Evolutionary conservation across 2,888 invertebrate genomes (phyloP), one percentile per base, ranked within the genome.

Genomic region (Alsophila aescularia): DNA sequence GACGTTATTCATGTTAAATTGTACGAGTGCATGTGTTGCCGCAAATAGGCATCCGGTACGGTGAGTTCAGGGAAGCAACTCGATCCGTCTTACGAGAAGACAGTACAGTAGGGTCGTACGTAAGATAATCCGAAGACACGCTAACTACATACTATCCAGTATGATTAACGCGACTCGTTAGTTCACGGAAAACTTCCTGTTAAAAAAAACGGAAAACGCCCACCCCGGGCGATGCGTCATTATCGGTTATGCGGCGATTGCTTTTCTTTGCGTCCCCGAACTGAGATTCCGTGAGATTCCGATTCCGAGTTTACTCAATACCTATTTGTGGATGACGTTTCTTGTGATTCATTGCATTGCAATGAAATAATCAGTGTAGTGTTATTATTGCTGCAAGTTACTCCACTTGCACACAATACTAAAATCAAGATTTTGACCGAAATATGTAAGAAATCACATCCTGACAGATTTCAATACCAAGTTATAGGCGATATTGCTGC

Each of bases 151-250:
- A 70, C 48, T 44, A 49, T 12, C 39, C 13, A 54, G 43, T 70
- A 79, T 79, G 77, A 81, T 76, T 69, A 76, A 75, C 64, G 29
- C 13, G 8, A 36, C 31, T 31, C 41, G 72, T 73, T 73, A 70
- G 69, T 67, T 70, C 75, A 74, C 69, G 70, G 77, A 76, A 70
- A 69, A 77, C 75, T 79, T 79, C 81, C 78, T 81, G 79, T 77
- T 72, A 68, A 59, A 67, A 71, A 67, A n/a, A n/a, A n/a, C n/a
- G n/a, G n/a, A n/a, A n/a, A n/a, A n/a, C n/a, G n/a, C n/a, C n/a
- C n/a, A n/a, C n/a, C n/a, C n/a, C n/a, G 56, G 66, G 69, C 70
- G 64, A 77, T 75, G 76, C 72, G 67, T 70, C 73, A 75, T 63
- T 81, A 84, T 81, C 80, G 79, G 81, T 78, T 75, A 71, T 64